Percentiles rank a stretch among this genome's conserved stretches.
These are phyloP conservation scores for Ceriagrion tenellum DNA, from an alignment of 2,888 invertebrate genomes.

Conservation along the genomic window DNA sequence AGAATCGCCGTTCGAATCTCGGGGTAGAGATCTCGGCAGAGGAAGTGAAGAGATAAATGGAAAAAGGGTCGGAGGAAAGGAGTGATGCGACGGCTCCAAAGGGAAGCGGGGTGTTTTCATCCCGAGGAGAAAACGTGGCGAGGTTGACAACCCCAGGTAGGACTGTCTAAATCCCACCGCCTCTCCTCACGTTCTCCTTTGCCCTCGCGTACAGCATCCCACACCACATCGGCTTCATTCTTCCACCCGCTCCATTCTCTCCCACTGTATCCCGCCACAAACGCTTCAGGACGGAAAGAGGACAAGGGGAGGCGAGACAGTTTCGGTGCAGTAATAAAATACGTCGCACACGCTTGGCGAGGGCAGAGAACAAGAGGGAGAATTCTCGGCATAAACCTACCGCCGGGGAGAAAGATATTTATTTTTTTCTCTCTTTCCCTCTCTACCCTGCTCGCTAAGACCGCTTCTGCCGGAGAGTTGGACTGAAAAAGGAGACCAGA, in stretches of 20 bases:
- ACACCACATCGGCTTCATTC: neutral
- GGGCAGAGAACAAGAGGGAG: neutral
- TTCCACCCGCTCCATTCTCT: neutral
- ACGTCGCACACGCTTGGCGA: constrained; percentile 4
- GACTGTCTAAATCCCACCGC: neutral
- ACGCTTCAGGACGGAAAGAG: neutral
- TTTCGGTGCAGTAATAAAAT: neutral
- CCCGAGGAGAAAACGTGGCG: neutral
- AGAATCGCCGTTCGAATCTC: neutral
- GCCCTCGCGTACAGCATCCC: neutral
- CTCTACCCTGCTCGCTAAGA: neutral
- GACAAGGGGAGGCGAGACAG: neutral
- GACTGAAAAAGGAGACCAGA: neutral
- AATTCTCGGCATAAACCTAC: neutral
- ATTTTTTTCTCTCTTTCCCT: neutral
- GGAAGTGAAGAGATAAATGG: neutral
- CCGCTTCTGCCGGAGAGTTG: neutral
- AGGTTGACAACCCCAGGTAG: neutral
- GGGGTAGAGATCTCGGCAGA: neutral
- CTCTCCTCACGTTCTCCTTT: neutral
- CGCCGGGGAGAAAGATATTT: too few species aligned
- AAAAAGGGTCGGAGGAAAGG: neutral
- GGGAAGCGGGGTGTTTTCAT: neutral
- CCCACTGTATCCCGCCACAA: neutral
- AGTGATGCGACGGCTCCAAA: too few species aligned